Evolutionary conservation across 2,888 invertebrate genomes (phyloP).

Genomic region (Macrosiphum euphorbiae): DNA sequence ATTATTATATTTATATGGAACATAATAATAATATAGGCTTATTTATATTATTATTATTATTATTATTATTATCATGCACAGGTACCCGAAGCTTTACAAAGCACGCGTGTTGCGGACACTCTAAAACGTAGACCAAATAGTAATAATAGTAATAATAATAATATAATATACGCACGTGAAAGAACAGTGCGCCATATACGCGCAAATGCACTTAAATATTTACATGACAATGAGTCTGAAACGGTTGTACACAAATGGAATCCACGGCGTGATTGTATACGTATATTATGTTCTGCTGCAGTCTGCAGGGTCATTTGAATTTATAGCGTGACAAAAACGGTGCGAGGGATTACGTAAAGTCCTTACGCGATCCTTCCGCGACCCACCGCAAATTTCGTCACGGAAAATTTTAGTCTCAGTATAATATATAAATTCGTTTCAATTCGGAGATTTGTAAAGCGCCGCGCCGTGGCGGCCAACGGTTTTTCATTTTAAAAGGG

Average conservation of each 20-base stretch:
- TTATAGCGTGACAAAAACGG: not conserved
- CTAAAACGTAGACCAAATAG: not conserved
- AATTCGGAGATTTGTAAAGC: not conserved
- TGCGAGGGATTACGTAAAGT: not conserved
- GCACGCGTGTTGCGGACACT: not conserved
- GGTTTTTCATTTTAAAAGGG: not conserved
- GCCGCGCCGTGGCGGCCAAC: not conserved
- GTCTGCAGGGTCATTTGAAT: constrained; percentile 24
- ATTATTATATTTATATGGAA: not conserved
- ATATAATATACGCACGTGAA: not conserved
- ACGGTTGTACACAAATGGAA: constrained; percentile 11
- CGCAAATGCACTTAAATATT: constrained; percentile 22
- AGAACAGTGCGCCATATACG: not conserved
- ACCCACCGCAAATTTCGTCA: not conserved
- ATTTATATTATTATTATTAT: not conserved
- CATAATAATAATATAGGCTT: not conserved
- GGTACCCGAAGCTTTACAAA: not conserved
- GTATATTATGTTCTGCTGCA: not conserved
- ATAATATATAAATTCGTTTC: not conserved
- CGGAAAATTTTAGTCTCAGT: not conserved
- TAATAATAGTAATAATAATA: not conserved
- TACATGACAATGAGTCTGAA: constrained; percentile 38
- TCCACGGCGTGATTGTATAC: not conserved
- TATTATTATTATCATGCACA: not conserved
- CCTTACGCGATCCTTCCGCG: not conserved